Conservation (phyloP, 2,888 invertebrate genomes). For the Drosophila merina region DNA sequence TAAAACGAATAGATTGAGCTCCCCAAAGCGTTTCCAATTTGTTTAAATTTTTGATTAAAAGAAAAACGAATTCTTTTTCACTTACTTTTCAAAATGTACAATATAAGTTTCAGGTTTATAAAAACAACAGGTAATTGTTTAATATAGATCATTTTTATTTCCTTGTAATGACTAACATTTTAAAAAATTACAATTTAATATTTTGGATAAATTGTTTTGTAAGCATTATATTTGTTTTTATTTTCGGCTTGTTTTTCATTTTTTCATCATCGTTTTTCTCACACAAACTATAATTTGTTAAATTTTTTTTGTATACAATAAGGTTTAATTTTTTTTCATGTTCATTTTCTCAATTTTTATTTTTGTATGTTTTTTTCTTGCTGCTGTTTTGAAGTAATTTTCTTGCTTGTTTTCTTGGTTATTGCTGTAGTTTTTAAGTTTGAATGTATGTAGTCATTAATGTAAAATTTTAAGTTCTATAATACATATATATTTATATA, state of each 20-base stretch:
- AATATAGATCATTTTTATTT: constrained; percentile 67
- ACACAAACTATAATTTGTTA: constrained; percentile 68
- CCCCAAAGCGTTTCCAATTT: too few relatives aligned
- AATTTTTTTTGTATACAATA: constrained; percentile 61
- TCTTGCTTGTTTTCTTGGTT: constrained; percentile 20
- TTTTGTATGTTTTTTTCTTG: constrained; percentile 30
- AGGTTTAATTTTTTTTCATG: constrained; percentile 62
- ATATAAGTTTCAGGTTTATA: not conserved
- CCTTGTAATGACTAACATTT: constrained; percentile 78
- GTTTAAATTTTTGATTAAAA: too few relatives aligned
- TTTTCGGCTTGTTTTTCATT: constrained; percentile 42
- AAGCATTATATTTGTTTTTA: constrained; percentile 68
- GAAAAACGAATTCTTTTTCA: not conserved
- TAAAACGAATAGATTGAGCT: too few relatives aligned
- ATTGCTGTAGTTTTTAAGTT: constrained; percentile 53
- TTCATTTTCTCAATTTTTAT: constrained; percentile 71
- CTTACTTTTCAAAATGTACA: not conserved
- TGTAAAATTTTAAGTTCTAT: constrained; percentile 62
- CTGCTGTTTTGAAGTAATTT: constrained; percentile 30
- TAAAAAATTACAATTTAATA: constrained; percentile 79
- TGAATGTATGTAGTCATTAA: constrained; percentile 74
- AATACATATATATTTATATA: constrained; percentile 47
- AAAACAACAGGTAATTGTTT: constrained; percentile 27
- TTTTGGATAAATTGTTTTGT: constrained; percentile 73
- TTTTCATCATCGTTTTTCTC: constrained; percentile 17